These are phyloP conservation scores for Ceryle rudis DNA, from an alignment of 2,797 vertebrate species.

Conservation along the genomic window DNA sequence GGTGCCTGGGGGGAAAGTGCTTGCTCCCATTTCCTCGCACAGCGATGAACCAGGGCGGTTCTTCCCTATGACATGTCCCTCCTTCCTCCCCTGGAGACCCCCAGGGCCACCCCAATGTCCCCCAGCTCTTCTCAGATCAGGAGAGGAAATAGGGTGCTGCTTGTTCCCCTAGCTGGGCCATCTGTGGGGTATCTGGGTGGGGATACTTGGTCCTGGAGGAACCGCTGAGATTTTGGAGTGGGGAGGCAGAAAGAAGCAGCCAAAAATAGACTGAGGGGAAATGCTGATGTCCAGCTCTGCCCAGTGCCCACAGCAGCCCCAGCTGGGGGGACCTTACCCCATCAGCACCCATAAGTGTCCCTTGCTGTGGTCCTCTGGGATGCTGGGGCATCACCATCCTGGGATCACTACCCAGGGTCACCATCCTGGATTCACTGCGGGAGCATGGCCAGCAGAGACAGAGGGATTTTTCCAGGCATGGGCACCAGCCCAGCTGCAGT, in stretches of 20 bases:
- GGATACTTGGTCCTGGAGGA: neutral
- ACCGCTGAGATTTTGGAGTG: neutral
- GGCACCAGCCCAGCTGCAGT: neutral
- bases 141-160: neutral
- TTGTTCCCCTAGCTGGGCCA: neutral
- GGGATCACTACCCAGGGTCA: neutral
- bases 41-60: fast-evolving
- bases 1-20: fast-evolving
- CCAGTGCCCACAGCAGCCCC: fast-evolving
- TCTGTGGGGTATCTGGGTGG: neutral
- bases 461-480: neutral
- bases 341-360: neutral
- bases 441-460: neutral
- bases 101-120: neutral
- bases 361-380: fast-evolving
- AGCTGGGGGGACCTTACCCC: neutral
- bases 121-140: neutral
- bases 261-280: slow-evolving; percentile 33
- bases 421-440: neutral
- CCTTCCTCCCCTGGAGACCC: neutral
- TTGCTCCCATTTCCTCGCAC: neutral
- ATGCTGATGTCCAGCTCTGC: neutral
- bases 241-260: neutral
- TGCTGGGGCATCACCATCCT: neutral
- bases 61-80: neutral